Base-by-base conservation (phyloP, 2,888 invertebrate species). In the Calameuta filiformis region DNA sequence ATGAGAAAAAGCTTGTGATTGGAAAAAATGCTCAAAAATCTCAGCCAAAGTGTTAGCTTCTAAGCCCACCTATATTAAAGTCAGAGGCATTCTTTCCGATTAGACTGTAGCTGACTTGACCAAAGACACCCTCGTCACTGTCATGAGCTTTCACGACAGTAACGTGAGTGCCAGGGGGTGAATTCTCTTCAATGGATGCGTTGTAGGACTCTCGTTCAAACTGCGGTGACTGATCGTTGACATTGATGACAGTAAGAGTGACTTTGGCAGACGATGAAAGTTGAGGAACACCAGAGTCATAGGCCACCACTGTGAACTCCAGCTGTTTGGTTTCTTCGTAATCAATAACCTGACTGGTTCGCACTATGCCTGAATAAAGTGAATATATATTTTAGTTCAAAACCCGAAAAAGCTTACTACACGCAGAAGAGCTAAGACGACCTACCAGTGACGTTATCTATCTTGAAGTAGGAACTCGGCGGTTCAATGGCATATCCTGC, bases 211-310 rank as follows among this genome's bases (percentile, higher is more conserved):
- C 92, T 75, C 93, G 92, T 80, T 94, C 93, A 90, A 98, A 98
- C 75, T 93, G 93, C 0, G 98, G 98, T 88, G 95, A 95, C 88
- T 97, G 97, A 87, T 98, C 98, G 86, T 98, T 98, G 0, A 97
- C 94, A 89, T 98, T 98, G 56, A 95, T 92, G 3, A 98, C 93
- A 75, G 94, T 94, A 0, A 98, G 96, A 11, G 93, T 93, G 0
- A 98, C 95, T 11, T 94, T 93, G 0, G 98, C 97, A 0, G 95
- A 93, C 0, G 97, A 94, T 4, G 96, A 96, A 74, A 97, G 92
- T 86, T 96, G 95, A 0, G 98, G 98, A 0, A 96, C 94, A 2
- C 98, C 98, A 0, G 96, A 96, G 91, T 98, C 98, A 84, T 94
- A 96, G 0, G 97, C 98, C 1, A 95, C 93, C 0, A 97, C 95